Base-by-base conservation (phyloP, 30 jellyfish, hydroid and myxozoan species). In the Turritopsis rubra region DNA sequence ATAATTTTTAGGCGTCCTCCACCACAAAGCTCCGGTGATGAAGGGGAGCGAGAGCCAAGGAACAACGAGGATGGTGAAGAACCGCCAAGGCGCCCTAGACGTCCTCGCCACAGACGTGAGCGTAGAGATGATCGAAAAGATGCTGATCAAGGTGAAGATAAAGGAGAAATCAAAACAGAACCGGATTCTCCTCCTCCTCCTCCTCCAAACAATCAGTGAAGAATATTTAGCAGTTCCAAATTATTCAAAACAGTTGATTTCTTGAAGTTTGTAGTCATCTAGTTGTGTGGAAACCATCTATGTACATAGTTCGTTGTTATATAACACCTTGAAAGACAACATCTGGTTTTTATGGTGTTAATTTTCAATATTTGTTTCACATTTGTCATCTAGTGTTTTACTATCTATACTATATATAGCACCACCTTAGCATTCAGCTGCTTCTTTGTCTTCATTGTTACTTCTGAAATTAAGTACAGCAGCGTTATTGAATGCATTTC, bases 21-120 rank as follows among this genome's bases (percentile, higher is more conserved):
- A n/a, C 94, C 94, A 30, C 89, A 80, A 29, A 86, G 94, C 77
- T 86, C 94, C n/a, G 94, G 86, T 18, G 94, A 86, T 19, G 94
- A 86, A 52, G 85, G 85, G 21, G 90, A 84, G 29, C 96, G 93
- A n/a, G 92, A 86, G 72, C 93, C 79, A 53, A 90, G 85, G 53
- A 92, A 84, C 21, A 29, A 91, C 71, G 91, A 86, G 13, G 88
- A 88, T 24, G 65, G 78, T 8, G 88, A 88, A 27, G 87, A 88
- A 21, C 87, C 86, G 24, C 89, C 95, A 25, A 86, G 96, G 9
- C 73, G 93, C 29, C 88, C 88, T 9, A 81, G 88, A 81, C 85
- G 88, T 17, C 77, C 80, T 68, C 77, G 77, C 16, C 19, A 68
- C 30, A 41, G 60, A 13, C 77, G 77, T 8, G 77, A 22, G 17